These are phyloP conservation scores for Pegoplata infirma DNA, from an alignment of 2,888 invertebrate species.

Conservation along the genomic window DNA sequence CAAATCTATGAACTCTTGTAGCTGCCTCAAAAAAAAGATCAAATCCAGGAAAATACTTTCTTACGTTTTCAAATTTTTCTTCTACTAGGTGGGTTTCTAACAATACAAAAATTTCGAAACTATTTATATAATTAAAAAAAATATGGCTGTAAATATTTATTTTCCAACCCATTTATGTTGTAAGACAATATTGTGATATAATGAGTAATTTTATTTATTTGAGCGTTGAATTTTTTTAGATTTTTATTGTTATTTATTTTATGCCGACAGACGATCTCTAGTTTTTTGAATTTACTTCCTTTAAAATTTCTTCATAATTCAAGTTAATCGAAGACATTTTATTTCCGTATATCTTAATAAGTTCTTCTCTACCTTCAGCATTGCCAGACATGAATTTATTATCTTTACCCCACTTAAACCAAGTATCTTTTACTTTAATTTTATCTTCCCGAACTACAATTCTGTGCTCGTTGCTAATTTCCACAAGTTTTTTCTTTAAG, in stretches of 20 bases:
- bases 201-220: neutral
- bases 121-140: neutral
- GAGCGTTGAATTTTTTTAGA: no score
- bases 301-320: neutral
- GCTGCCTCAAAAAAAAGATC: neutral
- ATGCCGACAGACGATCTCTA: neutral
- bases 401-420: neutral
- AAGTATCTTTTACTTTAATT: neutral
- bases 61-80: constrained; percentile 1
- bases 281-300: neutral
- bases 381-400: neutral
- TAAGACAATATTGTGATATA: neutral
- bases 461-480: neutral
- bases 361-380: neutral
- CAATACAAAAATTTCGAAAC: neutral
- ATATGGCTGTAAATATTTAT: neutral
- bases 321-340: neutral
- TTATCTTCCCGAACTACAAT: neutral
- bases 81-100: neutral
- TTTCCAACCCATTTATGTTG: neutral
- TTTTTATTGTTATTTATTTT: neutral
- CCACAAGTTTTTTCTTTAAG: neutral
- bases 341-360: neutral
- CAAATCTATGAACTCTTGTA: neutral
- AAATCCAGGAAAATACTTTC: neutral